Evolutionary conservation across 2,888 invertebrate species (phyloP).

Genomic region (Archips crataeganus): DNA sequence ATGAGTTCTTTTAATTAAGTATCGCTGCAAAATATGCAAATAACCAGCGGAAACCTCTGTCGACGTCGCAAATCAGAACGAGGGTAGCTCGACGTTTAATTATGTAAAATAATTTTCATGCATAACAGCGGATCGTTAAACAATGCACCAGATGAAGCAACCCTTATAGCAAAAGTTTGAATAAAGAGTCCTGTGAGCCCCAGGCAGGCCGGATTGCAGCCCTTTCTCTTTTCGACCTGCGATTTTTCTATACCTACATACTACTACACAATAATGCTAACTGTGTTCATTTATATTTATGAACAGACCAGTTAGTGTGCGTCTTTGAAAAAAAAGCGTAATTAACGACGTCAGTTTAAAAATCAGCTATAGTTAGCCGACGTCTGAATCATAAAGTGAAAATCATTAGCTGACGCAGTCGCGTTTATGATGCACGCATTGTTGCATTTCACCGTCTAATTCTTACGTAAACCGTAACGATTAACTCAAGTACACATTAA

Average conservation of each 20-base stretch:
- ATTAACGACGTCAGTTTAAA: neutral
- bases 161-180: constrained; percentile 74
- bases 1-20: constrained; percentile 64
- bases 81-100: constrained; percentile 76
- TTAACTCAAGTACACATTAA: constrained; percentile 32
- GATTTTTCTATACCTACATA: constrained; percentile 44
- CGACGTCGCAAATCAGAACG: constrained; percentile 80
- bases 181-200: constrained; percentile 71
- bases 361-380: neutral
- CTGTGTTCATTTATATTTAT: neutral
- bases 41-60: constrained; percentile 70
- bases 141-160: constrained; percentile 77
- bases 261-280: neutral
- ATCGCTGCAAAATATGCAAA: constrained; percentile 74
- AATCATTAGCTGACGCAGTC: neutral
- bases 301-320: neutral
- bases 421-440: constrained; percentile 7
- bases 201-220: constrained; percentile 60
- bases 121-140: constrained; percentile 78
- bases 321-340: neutral
- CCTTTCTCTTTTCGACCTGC: constrained; percentile 60
- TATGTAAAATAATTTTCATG: constrained; percentile 84
- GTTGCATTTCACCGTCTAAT: constrained; percentile 18
- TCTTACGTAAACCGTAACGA: constrained; percentile 51
- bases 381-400: neutral